Conservation (phyloP, 1,140 invertebrate species). For the Aphis gossypii region DNA sequence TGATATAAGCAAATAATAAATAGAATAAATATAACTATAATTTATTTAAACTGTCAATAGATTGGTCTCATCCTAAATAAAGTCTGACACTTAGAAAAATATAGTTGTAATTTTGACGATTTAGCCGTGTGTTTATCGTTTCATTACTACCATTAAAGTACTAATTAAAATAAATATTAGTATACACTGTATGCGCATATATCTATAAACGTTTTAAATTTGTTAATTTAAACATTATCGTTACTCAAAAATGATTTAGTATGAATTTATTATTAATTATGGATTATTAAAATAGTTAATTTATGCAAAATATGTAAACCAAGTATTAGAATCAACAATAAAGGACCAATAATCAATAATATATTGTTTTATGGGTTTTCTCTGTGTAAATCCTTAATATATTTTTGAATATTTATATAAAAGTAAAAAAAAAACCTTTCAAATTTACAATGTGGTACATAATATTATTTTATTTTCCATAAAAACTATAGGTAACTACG, state of each 20-base stretch:
- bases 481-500: no score
- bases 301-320: not conserved
- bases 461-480: constrained; percentile 3
- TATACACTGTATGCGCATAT: not conserved
- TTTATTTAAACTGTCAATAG: not conserved
- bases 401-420: not conserved
- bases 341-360: not conserved
- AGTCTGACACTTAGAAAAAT: not conserved
- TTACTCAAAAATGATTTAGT: not conserved
- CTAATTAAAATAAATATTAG: not conserved
- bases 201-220: not conserved
- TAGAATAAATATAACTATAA: not conserved
- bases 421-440: not conserved
- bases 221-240: not conserved
- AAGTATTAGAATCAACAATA: not conserved
- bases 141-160: not conserved
- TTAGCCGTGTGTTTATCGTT: not conserved
- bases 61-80: not conserved
- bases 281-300: not conserved
- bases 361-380: not conserved
- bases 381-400: not conserved
- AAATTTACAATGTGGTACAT: not conserved
- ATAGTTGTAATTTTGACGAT: not conserved
- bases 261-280: not conserved
- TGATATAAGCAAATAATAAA: not conserved